Conservation (phyloP, 2,797 vertebrate species). For the Pitangus sulphuratus region DNA sequence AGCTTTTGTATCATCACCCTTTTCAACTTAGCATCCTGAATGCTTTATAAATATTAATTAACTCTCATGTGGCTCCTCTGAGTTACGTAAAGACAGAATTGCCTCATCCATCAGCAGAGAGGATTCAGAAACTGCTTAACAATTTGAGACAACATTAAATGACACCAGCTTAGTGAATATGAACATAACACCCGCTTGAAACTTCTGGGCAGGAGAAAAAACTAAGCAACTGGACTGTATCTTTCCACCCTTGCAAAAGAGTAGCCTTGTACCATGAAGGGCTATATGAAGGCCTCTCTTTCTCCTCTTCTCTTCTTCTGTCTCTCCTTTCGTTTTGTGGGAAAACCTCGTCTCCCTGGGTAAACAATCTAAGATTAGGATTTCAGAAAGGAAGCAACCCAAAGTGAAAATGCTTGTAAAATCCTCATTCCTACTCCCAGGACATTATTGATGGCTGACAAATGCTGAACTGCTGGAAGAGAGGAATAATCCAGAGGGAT, state of each 20-base stretch:
- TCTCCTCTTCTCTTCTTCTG: not conserved
- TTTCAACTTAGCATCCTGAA: slow-evolving; percentile 46
- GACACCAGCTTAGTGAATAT: not conserved
- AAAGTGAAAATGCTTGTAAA: not conserved
- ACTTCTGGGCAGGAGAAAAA: not conserved
- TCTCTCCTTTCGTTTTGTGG: not conserved
- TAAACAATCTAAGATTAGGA: not conserved
- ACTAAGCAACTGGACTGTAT: not conserved
- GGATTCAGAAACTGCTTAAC: slow-evolving; percentile 28
- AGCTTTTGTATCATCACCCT: slow-evolving; percentile 36
- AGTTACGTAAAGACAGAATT: slow-evolving; percentile 45
- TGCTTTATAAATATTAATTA: slow-evolving; percentile 64
- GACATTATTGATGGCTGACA: not conserved
- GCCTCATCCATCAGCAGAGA: slow-evolving; percentile 44
- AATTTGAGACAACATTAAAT: not conserved
- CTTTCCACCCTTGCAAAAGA: not conserved
- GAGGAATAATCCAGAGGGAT: not conserved
- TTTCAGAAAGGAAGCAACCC: not conserved
- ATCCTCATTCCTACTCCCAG: not conserved
- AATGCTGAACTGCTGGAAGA: not conserved
- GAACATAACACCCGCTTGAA: not conserved
- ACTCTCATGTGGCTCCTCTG: slow-evolving; percentile 46
- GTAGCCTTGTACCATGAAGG: not conserved
- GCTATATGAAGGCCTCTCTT: not conserved
- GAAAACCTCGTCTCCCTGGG: not conserved